These are phyloP conservation scores for Hofmannophila pseudospretella DNA, from an alignment of 2,888 invertebrate species.

Conservation along the genomic window DNA sequence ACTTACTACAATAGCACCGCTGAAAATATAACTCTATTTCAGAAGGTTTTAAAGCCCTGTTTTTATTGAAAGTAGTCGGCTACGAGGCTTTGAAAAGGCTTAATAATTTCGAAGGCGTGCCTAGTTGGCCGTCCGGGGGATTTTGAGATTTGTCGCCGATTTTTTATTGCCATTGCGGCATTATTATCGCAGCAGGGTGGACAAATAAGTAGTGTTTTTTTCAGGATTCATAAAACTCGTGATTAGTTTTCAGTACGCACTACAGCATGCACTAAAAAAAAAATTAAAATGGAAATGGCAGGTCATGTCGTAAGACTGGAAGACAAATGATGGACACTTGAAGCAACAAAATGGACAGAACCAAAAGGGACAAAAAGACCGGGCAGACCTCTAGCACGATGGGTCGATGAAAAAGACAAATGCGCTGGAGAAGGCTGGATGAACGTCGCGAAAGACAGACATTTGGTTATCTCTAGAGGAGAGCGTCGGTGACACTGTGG, in stretches of 20 bases:
- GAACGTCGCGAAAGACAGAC: no score
- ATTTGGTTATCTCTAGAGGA: background rate
- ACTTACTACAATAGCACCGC: conserved; percentile 13
- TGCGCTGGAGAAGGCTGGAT: no score
- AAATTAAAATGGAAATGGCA: no score
- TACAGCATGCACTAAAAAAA: no score
- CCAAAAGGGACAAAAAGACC: no score
- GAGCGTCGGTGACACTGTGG: background rate
- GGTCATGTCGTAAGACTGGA: no score
- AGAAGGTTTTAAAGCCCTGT: conserved; percentile 12
- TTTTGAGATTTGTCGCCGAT: conserved; percentile 64
- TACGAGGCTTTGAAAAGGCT: conserved; percentile 48
- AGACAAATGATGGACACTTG: no score
- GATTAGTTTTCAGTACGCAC: no score
- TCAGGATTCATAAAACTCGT: conserved; percentile 9
- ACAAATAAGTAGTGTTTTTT: conserved; percentile 43
- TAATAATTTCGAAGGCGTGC: conserved; percentile 74
- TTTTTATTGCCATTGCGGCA: conserved; percentile 65
- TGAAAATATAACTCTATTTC: conserved; percentile 18
- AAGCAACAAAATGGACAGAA: no score
- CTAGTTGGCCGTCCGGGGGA: conserved; percentile 64
- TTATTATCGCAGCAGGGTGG: conserved; percentile 57
- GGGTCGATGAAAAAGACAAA: no score
- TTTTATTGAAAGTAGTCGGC: conserved; percentile 17
- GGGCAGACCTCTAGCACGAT: no score